phyloP scores from a whole-genome alignment of 2,888 invertebrate species.

The Hypomecis atomaria region DNA sequence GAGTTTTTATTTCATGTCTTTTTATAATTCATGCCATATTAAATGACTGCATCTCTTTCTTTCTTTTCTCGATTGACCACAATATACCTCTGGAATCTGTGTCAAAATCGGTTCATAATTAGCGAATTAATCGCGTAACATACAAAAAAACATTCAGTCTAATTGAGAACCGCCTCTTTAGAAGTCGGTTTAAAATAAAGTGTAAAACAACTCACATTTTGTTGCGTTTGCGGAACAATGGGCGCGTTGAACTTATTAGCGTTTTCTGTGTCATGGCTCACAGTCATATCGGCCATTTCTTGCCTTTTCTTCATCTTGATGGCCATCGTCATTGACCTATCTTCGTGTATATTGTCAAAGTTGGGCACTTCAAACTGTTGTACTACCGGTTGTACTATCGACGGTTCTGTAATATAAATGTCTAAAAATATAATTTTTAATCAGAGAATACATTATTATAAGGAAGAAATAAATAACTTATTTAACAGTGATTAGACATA shows the following conservation, averaged over 20 bases:
- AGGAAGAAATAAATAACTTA: too few species aligned
- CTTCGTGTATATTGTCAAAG: slow-evolving; percentile 78
- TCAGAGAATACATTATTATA: too few species aligned
- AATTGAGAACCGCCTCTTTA: too few species aligned
- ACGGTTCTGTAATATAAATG: slow-evolving; percentile 58
- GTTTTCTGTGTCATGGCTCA: slow-evolving; percentile 76
- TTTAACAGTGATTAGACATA: background rate
- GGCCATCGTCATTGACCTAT: slow-evolving; percentile 78
- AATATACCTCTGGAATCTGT: too few species aligned
- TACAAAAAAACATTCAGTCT: too few species aligned
- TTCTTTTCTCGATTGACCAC: too few species aligned
- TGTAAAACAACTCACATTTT: slow-evolving; percentile 56
- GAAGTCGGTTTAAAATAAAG: background rate
- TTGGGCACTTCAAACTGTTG: slow-evolving; percentile 76
- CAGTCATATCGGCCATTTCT: slow-evolving; percentile 56
- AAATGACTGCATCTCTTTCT: too few species aligned
- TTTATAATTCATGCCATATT: too few species aligned
- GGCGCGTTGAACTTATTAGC: slow-evolving; percentile 66
- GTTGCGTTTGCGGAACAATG: slow-evolving; percentile 52
- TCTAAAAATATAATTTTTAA: too few species aligned
- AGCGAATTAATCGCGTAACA: too few species aligned
- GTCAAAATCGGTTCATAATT: too few species aligned
- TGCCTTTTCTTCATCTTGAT: slow-evolving; percentile 71
- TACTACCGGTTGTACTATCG: slow-evolving; percentile 76
- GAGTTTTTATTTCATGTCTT: too few species aligned